Conservation (phyloP, 2,888 invertebrate species). For the Drosophila maculinotata region DNA sequence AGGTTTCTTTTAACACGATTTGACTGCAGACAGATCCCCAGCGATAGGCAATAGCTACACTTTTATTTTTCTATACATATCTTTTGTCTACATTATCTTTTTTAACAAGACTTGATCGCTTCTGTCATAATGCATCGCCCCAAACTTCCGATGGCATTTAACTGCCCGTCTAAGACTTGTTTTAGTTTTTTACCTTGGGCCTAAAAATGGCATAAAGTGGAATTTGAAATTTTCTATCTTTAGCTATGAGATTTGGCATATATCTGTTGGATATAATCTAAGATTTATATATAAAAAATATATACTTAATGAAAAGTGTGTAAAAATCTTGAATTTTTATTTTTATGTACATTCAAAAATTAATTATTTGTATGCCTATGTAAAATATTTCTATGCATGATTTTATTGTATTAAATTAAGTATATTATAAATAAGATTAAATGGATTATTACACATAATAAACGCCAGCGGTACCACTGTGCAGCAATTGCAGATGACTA, state of each 20-base stretch:
- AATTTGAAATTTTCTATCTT: no score
- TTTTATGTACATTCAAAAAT: no score
- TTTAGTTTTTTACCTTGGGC: constrained; percentile 21
- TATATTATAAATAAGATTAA: no score
- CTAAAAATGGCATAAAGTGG: background rate
- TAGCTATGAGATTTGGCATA: no score
- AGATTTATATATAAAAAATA: no score
- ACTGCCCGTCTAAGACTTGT: constrained; percentile 33
- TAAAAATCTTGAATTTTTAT: no score
- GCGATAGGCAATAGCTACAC: constrained; percentile 15
- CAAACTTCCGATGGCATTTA: constrained; percentile 25
- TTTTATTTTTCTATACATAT: constrained; percentile 18
- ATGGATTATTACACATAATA: no score
- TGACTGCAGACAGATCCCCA: constrained; percentile 32
- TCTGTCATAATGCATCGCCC: constrained; percentile 61
- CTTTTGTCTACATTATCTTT: constrained; percentile 28
- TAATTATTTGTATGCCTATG: no score
- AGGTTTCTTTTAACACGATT: constrained; percentile 67
- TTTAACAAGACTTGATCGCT: constrained; percentile 57
- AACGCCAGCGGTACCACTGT: constrained; percentile 35
- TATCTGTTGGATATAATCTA: no score
- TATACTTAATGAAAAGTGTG: no score
- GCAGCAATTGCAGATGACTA: constrained; percentile 35
- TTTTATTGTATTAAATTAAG: no score
- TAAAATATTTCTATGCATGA: no score